Percentiles rank a stretch among this genome's conserved stretches.
phyloP scores from a whole-genome alignment of 37 sponge, comb jelly and placozoan species.

The Oopsacas minuta region DNA sequence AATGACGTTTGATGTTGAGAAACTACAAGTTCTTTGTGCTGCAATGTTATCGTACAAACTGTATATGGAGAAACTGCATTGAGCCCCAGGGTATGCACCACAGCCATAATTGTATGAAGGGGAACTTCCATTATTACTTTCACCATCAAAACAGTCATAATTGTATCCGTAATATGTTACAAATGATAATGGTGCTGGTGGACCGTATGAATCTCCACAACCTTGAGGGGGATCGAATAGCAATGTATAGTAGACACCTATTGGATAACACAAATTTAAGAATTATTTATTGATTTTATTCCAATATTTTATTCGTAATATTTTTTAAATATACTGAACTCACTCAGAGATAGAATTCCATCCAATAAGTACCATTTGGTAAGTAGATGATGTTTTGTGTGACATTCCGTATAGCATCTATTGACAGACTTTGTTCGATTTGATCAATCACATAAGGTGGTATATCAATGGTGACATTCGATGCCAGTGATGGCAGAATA shows the following conservation, averaged over 20 bases:
- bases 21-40: not conserved
- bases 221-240: not conserved
- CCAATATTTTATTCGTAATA: not conserved
- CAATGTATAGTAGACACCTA: not conserved
- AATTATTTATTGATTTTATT: not conserved
- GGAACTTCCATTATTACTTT: too few relatives aligned
- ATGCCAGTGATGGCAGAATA: not conserved
- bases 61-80: not conserved
- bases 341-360: constrained; percentile 11
- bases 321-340: not conserved
- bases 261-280: not conserved
- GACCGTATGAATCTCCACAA: not conserved
- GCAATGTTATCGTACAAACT: not conserved
- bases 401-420: not conserved
- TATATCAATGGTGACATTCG: not conserved
- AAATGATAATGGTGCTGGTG: not conserved
- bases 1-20: not conserved
- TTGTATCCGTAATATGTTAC: not conserved
- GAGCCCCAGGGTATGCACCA: not conserved
- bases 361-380: not conserved
- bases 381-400: not conserved
- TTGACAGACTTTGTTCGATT: not conserved
- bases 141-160: not conserved
- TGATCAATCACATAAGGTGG: not conserved
- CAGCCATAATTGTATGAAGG: not conserved